Evolutionary conservation across 2,113 vertebrate species (phyloP), one percentile per base, ranked within the genome.

Genomic region (Campylomormyrus numenius): DNA sequence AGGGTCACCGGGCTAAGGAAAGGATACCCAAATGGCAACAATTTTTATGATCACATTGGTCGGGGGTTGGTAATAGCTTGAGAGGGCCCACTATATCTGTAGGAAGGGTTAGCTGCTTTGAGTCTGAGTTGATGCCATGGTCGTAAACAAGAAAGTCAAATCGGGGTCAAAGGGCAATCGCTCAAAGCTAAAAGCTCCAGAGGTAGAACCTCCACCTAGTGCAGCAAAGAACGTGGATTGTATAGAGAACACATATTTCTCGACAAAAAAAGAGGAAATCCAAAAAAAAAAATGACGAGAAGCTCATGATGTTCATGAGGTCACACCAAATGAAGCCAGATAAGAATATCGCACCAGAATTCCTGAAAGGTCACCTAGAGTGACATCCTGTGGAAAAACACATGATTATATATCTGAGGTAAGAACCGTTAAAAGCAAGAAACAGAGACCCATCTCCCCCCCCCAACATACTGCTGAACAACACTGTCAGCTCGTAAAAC

Each of bases 331-430:
- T 80, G 35, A 77, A 77, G 74, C 74, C 74, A 80, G 74, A 42
- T 42, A 80, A 80, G 74, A 80, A 80, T 17, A 19, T 42, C 66
- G n/a, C 5, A 42, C 35, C 19, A 62, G 92, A 94, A 96, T 95
- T 95, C 94, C 93, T 95, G 95, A 94, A 94, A 46, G 91, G 93
- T 92, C 92, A 94, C 93, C 90, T 91, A 91, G 90, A 90, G 92
- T 93, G 93, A 92, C 94, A 92, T 94, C 94, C 94, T 31, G 56
- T 42, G 35, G 53, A 46, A 66, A 88, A 56, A 88, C 39, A 66
- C 42, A 88, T 45, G 53, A 62, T 80, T 39, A 39, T 80, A 42
- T 42, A 80, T 39, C 74, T 42, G 35, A 80, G 74, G 74, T 7
- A 80, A 80, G 39, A 8, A 80, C 7, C 10, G 11, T 17, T 39